phyloP scores from a whole-genome alignment of 2,888 invertebrate species.

The Sericinus montela region DNA sequence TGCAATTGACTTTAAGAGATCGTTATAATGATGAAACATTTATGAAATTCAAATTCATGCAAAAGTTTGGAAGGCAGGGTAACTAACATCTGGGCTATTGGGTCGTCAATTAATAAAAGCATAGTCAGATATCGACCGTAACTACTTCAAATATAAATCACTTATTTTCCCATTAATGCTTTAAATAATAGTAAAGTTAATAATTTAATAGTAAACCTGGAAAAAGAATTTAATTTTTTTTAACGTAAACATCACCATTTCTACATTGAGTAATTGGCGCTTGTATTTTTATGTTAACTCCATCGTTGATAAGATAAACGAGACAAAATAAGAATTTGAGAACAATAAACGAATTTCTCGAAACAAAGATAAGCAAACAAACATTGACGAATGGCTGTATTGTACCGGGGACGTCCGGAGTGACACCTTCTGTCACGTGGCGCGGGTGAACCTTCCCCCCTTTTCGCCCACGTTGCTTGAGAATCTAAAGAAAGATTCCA shows the following conservation, averaged over 20 bases:
- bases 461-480: constrained; percentile 5
- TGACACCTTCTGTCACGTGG: constrained; percentile 29
- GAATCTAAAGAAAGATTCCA: constrained; percentile 18
- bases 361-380: constrained; percentile 32
- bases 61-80: too few relatives aligned
- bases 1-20: too few relatives aligned
- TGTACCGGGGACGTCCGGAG: constrained; percentile 22
- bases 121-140: too few relatives aligned
- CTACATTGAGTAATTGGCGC: constrained; percentile 1
- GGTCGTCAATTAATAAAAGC: too few relatives aligned
- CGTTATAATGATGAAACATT: too few relatives aligned
- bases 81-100: too few relatives aligned
- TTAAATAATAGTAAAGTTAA: too few relatives aligned
- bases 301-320: constrained; percentile 11
- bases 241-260: neutral
- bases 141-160: too few relatives aligned
- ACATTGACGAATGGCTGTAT: constrained; percentile 39
- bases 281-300: constrained; percentile 3
- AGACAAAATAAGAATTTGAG: constrained; percentile 2
- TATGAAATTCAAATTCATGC: too few relatives aligned
- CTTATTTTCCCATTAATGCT: too few relatives aligned
- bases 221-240: too few relatives aligned
- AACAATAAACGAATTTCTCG: constrained; percentile 26
- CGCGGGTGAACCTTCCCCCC: constrained; percentile 3
- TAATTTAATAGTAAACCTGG: too few relatives aligned